These are phyloP conservation scores for Penaeus monodon DNA, from an alignment of 2,888 invertebrate genomes.

Conservation along the genomic window DNA sequence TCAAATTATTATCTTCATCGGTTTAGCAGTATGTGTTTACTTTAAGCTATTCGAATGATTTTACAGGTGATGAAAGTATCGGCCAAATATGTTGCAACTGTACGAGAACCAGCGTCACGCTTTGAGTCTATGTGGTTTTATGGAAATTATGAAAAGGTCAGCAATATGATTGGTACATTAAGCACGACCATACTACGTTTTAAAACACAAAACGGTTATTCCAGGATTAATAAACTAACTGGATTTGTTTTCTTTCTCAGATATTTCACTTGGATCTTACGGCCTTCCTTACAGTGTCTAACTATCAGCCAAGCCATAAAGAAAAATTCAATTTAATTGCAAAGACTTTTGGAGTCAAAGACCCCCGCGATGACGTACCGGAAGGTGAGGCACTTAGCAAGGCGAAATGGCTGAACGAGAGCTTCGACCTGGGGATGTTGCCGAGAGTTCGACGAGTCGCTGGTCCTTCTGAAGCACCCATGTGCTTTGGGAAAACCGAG, in stretches of 20 bases:
- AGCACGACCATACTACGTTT: too few relatives aligned
- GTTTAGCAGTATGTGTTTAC: neutral
- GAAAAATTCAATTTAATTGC: too few relatives aligned
- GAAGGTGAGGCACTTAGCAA: too few relatives aligned
- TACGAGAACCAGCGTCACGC: slow-evolving; percentile 67
- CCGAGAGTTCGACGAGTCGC: slow-evolving; percentile 68
- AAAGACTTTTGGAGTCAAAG: too few relatives aligned
- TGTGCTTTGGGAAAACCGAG: slow-evolving; percentile 67
- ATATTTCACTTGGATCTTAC: too few relatives aligned
- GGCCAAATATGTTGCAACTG: slow-evolving; percentile 66
- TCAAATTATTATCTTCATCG: too few relatives aligned
- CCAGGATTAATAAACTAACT: neutral
- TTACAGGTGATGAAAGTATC: slow-evolving; percentile 65
- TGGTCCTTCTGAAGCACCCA: slow-evolving; percentile 67
- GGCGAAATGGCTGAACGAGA: slow-evolving; percentile 65
- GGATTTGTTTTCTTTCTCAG: too few relatives aligned
- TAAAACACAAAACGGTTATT: too few relatives aligned
- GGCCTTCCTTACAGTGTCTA: too few relatives aligned
- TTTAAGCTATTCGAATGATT: neutral
- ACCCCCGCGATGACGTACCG: too few relatives aligned
- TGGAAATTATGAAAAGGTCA: slow-evolving; percentile 63
- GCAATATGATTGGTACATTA: too few relatives aligned
- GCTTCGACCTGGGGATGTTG: slow-evolving; percentile 68
- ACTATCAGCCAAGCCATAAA: too few relatives aligned
- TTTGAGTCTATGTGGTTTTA: slow-evolving; percentile 67